Conservation (phyloP, 2,797 vertebrate species). For the Euphonia xanthogaster region DNA sequence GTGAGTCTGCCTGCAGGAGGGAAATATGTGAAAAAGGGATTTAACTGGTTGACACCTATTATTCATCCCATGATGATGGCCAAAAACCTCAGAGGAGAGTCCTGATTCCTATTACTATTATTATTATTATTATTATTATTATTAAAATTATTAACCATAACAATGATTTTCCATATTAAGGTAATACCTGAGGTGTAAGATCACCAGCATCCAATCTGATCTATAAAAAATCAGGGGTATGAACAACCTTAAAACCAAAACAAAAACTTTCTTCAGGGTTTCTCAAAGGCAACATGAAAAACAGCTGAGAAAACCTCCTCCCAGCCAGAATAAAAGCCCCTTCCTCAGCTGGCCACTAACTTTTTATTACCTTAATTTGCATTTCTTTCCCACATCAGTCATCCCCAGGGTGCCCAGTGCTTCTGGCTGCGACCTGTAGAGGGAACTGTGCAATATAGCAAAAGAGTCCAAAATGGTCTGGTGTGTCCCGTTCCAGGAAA, state of each 20-base stretch:
- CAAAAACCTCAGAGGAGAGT: not conserved
- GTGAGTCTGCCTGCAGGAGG: slow-evolving; percentile 8
- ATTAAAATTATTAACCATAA: not conserved
- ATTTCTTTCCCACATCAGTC: slow-evolving; percentile 23
- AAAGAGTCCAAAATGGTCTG: not conserved
- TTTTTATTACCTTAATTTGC: slow-evolving; percentile 22
- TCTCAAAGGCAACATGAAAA: not conserved
- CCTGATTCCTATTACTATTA: not conserved
- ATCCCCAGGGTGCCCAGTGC: not conserved
- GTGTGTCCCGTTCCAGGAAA: not conserved
- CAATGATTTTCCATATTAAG: not conserved
- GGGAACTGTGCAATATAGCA: slow-evolving; percentile 29
- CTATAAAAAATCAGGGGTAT: not conserved
- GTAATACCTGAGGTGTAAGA: not conserved
- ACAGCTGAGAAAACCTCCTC: slow-evolving; percentile 11
- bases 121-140: not conserved
- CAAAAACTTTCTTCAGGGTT: not conserved
- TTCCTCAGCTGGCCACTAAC: not conserved
- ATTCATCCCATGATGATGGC: not conserved
- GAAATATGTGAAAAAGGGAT: not conserved
- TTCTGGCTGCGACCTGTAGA: slow-evolving; percentile 36
- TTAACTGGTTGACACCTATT: not conserved
- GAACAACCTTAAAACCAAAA: not conserved
- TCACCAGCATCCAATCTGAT: not conserved
- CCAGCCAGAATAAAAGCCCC: not conserved